Evolutionary conservation across 1,140 invertebrate species (phyloP).

Genomic region (Thereuonema tuberculata): DNA sequence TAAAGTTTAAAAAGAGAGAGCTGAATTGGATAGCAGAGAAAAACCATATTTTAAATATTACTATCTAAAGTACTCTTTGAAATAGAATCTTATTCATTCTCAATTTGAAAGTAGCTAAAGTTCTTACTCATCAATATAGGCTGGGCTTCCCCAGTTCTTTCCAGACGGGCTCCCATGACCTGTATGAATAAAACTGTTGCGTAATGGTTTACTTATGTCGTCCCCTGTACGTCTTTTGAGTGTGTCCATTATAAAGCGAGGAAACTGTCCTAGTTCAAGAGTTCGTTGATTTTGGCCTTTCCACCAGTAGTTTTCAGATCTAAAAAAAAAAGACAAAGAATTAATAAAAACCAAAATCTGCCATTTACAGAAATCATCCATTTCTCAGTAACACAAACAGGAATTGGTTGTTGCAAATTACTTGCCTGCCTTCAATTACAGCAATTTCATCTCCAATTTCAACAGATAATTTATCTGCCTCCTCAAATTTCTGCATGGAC

Average conservation of each 20-base stretch:
- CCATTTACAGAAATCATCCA: slow-evolving; percentile 3
- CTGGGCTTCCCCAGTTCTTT: slow-evolving; percentile 72
- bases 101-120: too few species aligned
- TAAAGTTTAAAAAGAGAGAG: too few species aligned
- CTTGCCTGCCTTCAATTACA: slow-evolving; percentile 67
- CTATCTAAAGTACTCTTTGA: too few species aligned
- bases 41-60: too few species aligned
- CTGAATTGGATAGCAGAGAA: too few species aligned
- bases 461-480: slow-evolving; percentile 52
- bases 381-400: too few species aligned
- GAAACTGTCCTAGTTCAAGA: slow-evolving; percentile 60
- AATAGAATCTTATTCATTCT: too few species aligned
- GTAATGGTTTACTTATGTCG: slow-evolving; percentile 59
- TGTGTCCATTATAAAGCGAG: slow-evolving; percentile 50
- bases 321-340: slow-evolving; percentile 22
- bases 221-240: slow-evolving; percentile 46
- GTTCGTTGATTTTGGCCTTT: slow-evolving; percentile 88
- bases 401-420: too few species aligned
- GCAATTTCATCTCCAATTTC: slow-evolving; percentile 74
- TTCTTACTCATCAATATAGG: slow-evolving; percentile 52
- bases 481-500: slow-evolving; percentile 44
- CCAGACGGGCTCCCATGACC: slow-evolving; percentile 42
- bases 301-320: slow-evolving; percentile 83
- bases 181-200: slow-evolving; percentile 77
- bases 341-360: background rate